Evolutionary conservation across 2,113 vertebrate genomes (phyloP).

Genomic region (Aspidoscelis tigris): DNA sequence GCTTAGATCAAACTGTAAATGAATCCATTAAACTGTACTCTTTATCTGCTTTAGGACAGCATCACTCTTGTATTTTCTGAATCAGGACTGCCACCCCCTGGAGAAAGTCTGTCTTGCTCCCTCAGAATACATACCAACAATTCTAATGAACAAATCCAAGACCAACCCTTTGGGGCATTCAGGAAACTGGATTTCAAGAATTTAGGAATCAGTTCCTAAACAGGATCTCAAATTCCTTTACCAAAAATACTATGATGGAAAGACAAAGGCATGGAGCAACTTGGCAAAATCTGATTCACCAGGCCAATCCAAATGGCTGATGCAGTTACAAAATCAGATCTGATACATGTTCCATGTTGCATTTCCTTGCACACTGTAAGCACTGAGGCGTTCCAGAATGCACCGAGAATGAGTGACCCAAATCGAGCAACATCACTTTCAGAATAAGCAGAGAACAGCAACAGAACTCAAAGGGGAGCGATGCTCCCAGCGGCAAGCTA

Average conservation of each 20-base stretch:
- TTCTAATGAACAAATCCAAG: conserved; percentile 1
- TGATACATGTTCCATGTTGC: not conserved
- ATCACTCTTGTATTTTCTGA: not conserved
- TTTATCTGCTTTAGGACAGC: not conserved
- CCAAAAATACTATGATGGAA: not conserved
- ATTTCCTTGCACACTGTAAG: not conserved
- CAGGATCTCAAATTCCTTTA: not conserved
- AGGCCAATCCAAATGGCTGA: not conserved
- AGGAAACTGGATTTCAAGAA: not conserved
- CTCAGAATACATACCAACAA: not conserved
- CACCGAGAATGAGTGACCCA: not conserved
- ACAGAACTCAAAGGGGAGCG: too few species aligned
- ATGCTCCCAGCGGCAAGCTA: not conserved
- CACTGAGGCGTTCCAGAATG: not conserved
- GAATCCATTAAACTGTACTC: not conserved
- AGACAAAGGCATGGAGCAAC: not conserved
- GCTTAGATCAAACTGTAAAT: not conserved
- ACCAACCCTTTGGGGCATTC: not conserved
- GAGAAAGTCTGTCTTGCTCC: not conserved
- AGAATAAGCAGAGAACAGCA: not conserved
- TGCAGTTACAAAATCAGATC: not conserved
- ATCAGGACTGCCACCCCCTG: not conserved
- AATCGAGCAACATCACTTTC: not conserved
- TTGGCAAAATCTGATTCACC: not conserved
- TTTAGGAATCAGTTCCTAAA: not conserved